Base-by-base conservation (phyloP, 2,888 invertebrate species). In the Campaea margaritaria region DNA sequence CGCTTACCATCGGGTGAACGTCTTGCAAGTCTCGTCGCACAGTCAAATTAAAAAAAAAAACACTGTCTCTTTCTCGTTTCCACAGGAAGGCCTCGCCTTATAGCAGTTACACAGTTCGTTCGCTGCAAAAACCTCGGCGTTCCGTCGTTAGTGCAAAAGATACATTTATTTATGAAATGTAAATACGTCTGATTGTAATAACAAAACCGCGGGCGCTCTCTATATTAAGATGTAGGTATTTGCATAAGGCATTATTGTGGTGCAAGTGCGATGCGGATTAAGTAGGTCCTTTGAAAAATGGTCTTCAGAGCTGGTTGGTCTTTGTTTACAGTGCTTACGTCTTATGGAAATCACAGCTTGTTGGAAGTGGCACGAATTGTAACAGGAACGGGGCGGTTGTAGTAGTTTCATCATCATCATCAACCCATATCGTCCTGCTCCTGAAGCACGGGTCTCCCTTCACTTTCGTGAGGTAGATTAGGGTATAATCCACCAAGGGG, bases 161-260 rank as follows among this genome's bases (percentile, higher is more conserved):
- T 93, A 89, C 91, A 92, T 93, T 92, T 92, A 93, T 92, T 92
- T 92, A 92, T 92, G 92, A 93, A 92, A 93, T 93, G 93, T 91
- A 93, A 93, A 93, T 93, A 79, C 83, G 83, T 85, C 86, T 90
- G 91, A 91, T 93, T 93, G 92, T 92, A 93, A 93, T 92, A 93
- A 91, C 92, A 91, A 93, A 93, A 92, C 90, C 82, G 81, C 77
- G 81, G 85, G 83, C 85, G 85, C 83, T 83, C 64, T 86, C 89
- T 92, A 89, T 91, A 93, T 93, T 93, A 91, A 93, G 93, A 93
- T 93, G 93, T 93, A 85, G 49, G 75, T 87, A 93, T 93, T 93
- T 89, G 90, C 93, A 93, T 93, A 87, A 75, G 73, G 85, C 78
- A 81, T 69, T 65, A 64, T 64, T 41, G 58, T 56, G 38, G 58